These are phyloP conservation scores for Euleptes europaea DNA, from an alignment of 2,113 vertebrate species.

Conservation along the genomic window DNA sequence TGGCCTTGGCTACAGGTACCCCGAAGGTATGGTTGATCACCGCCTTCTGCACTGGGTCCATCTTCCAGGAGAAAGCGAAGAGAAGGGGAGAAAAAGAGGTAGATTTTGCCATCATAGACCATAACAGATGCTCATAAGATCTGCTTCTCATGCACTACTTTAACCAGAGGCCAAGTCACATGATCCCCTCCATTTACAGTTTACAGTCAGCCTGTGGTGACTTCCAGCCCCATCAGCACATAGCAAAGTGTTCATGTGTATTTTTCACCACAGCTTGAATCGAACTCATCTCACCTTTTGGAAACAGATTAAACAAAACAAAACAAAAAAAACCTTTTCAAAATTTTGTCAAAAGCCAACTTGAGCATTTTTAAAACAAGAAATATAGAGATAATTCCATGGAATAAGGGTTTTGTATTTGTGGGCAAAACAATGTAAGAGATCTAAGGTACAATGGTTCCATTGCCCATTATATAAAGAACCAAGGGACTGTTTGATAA, in stretches of 20 bases:
- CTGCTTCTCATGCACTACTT: background rate
- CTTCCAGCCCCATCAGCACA: background rate
- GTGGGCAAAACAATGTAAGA: no score
- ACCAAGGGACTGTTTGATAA: no score
- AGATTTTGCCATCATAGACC: background rate
- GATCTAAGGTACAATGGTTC: no score
- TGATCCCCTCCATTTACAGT: background rate
- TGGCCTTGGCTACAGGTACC: slow-evolving; percentile 87
- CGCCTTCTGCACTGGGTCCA: slow-evolving; percentile 94
- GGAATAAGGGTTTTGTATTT: no score
- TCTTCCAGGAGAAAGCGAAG: slow-evolving; percentile 74
- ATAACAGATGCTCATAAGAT: background rate
- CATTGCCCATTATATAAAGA: no score
- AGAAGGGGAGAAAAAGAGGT: background rate
- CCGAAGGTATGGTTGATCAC: slow-evolving; percentile 91
- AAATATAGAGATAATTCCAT: no score
- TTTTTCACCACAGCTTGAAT: background rate
- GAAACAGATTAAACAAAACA: background rate
- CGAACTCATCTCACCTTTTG: background rate
- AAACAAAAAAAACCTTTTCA: background rate
- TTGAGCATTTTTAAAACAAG: background rate
- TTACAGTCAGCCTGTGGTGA: background rate
- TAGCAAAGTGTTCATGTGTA: background rate
- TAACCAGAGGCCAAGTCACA: background rate
- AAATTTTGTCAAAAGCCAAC: background rate